Evolutionary conservation across 1,140 invertebrate species (phyloP), one percentile per base, ranked within the genome.

Genomic region (Eubasilissa regina): DNA sequence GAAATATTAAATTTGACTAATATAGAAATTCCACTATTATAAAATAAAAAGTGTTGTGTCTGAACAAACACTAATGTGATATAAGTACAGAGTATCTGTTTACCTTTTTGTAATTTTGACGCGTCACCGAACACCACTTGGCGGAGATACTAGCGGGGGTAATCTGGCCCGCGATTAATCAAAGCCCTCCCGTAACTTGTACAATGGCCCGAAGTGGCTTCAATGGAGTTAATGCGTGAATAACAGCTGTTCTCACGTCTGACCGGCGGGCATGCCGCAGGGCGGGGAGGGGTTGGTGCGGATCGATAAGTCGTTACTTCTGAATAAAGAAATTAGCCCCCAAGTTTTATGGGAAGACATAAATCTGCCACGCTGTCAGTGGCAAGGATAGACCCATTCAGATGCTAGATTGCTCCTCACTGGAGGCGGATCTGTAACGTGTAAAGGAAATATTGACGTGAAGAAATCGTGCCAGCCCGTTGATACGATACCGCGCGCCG

Each of bases 311-410:
- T 25, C 66, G 66, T 51, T 51, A 70, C 66, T 70, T 48, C 19
- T 48, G 66, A 70, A 70, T 51, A 70, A 70, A 70, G 44, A 70
- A 70, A 70, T 70, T 51, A 70, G 47, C 66, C 45, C 43, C 17
- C 47, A 21, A 19, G 47, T 48, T 70, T 25, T 11, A 21, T 25
- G 62, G 66, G 47, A 53, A 47, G 66, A 70, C 66, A 51, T 70
- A 70, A 51, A 70, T 70, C 66, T 70, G 66, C 10, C 19, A 19
- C 45, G 66, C 66, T 19, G 66, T 51, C 66, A 13, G 60, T 19
- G 35, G 10, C 19, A n/a, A 15, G 19, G 66, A 70, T 21, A 53
- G 15, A 70, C 48, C 17, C 21, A 25, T 70, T 25, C 45, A 21
- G 66, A 13, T 9, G 12, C 66, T 15, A 70, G 51, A 70, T 70